Evolutionary conservation across 1,140 invertebrate genomes (phyloP), one percentile per base, ranked within the genome.

Genomic region (Ceratosolen fusciceps): DNA sequence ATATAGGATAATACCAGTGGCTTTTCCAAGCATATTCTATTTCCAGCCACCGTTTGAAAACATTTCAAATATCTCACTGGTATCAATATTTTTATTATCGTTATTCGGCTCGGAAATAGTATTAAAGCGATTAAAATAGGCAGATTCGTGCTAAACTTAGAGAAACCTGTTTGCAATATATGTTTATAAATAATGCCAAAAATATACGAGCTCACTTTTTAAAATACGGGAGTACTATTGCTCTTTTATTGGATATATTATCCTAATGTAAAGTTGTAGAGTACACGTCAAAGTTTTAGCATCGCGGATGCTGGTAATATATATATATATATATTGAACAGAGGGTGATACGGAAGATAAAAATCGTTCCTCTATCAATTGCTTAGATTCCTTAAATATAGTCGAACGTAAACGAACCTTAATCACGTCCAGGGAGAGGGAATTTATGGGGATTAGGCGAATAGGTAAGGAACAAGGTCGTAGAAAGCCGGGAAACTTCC

Each of bases 81-180:
- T 37, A 65, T 1, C 58, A n/a, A 37, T 65, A 37, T 4, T n/a
- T 62, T 34, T 62, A 62, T 12, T 62, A 19, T 19, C 10, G 29
- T 62, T 9, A 14, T 62, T 34, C 8, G 1, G 19, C 21, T 37
- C 14, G 8, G 2, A 65, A 65, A 65, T 37, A 37, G 60, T 21
- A 65, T 31, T 21, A 65, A 65, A 65, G 31, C 7, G 60, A 37
- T 65, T 3, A 37, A 65, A 65, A 65, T 65, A 65, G 34, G 12
- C 10, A 65, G 2, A 37, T 37, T 31, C n/a, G 7, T 21, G n/a
- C 19, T 65, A 65, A 37, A 37, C 19, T 37, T 7, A 21, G 16
- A 65, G 16, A 37, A 31, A 65, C 34, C 37, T 65, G 31, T 65
- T 65, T 8, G 2, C 37, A 31, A 31, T 9, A n/a, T 37, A 1